These are phyloP conservation scores for Anarhynchus alexandrinus DNA, from an alignment of 2,113 vertebrate species.

Conservation along the genomic window DNA sequence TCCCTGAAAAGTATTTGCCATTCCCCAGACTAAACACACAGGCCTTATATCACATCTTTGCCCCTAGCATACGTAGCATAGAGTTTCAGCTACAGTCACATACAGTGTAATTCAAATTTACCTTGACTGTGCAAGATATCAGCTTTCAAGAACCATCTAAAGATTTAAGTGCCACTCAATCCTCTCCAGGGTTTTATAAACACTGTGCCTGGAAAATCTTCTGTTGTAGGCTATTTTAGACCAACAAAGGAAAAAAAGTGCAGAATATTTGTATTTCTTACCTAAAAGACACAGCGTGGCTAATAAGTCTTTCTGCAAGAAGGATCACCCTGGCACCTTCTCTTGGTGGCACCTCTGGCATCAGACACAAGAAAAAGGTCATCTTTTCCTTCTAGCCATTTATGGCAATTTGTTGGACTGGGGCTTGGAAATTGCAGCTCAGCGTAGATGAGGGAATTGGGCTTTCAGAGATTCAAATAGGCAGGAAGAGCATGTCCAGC, in stretches of 20 bases:
- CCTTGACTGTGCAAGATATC: not conserved
- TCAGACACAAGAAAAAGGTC: not conserved
- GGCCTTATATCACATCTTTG: not conserved
- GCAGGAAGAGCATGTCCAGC: not conserved
- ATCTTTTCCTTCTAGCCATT: not conserved
- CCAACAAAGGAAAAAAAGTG: not conserved
- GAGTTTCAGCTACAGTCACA: not conserved
- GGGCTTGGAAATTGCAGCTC: not conserved
- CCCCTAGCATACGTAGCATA: not conserved
- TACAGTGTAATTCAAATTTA: not conserved
- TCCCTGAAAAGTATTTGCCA: not conserved
- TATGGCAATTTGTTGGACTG: not conserved
- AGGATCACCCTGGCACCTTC: not conserved
- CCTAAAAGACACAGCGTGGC: not conserved
- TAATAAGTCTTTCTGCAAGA: not conserved
- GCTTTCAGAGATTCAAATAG: not conserved
- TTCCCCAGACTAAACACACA: not conserved
- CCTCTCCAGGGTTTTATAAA: slow-evolving; percentile 16
- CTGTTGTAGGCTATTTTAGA: not conserved
- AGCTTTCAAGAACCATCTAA: not conserved
- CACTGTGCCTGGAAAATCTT: not conserved
- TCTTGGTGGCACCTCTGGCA: not conserved
- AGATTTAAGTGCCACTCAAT: not conserved
- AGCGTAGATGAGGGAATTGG: not conserved
- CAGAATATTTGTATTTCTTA: not conserved